These are phyloP conservation scores for Stegophylla sp. DNA, from an alignment of 2,888 invertebrate genomes.

Conservation along the genomic window DNA sequence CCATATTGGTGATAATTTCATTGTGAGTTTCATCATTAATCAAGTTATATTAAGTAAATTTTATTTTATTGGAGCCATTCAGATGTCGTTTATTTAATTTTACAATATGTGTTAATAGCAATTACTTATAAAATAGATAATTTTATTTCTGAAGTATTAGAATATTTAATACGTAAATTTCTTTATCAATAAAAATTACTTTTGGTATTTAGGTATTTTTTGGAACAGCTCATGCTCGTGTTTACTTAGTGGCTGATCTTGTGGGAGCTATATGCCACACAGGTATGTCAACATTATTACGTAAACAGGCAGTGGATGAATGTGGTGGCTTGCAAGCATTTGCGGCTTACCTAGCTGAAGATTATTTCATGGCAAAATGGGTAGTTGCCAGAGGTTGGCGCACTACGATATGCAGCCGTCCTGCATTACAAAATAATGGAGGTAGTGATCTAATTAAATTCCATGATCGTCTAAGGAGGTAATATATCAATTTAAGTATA, in stretches of 20 bases:
- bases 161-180: no score
- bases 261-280: slow-evolving; percentile 95
- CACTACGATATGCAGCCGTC: slow-evolving; percentile 87
- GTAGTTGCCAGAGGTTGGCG: slow-evolving; percentile 88
- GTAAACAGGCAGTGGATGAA: slow-evolving; percentile 87
- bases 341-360: slow-evolving; percentile 95
- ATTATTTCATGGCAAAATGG: slow-evolving; percentile 94
- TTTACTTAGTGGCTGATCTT: slow-evolving; percentile 91
- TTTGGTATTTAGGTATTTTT: slow-evolving; percentile 78
- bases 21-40: no score
- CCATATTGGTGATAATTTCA: no score
- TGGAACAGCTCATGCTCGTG: slow-evolving; percentile 94
- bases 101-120: no score
- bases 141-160: no score
- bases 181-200: slow-evolving; percentile 49
- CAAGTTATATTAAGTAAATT: no score
- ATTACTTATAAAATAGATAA: no score
- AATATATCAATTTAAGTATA: no score
- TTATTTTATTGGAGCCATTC: no score
- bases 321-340: slow-evolving; percentile 90
- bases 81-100: no score
- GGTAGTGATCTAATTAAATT: slow-evolving; percentile 71
- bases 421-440: slow-evolving; percentile 95
- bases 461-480: slow-evolving; percentile 59
- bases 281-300: slow-evolving; percentile 95